Base-by-base conservation (phyloP, 1,140 invertebrate genomes). In the Thalassaphorura encarpata region DNA sequence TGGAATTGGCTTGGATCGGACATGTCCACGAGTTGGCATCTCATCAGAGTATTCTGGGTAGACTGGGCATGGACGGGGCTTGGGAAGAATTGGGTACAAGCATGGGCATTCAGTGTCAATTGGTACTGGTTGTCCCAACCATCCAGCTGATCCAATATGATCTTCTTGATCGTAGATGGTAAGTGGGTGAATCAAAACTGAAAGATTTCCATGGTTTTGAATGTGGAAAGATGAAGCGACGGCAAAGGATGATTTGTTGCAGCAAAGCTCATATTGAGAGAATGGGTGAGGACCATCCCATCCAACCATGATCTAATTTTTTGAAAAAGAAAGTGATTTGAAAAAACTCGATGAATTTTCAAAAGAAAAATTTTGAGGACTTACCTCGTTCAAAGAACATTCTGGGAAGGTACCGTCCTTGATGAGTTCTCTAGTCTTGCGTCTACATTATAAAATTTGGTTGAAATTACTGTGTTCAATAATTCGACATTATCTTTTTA, bases 371-470 rank as follows among this genome's bases (percentile, higher is more conserved):
- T 60, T n/a, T n/a, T n/a, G n/a, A 5, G 60, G 47, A 11, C 62
- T 49, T 51, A 58, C 58, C 13, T 55, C 49, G 18, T 1, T 23
- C 1, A 64, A 49, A 33, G 29, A 52, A 26, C 62, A 54, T 16
- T 40, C 29, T 19, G 61, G 51, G 26, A 64, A n/a, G n/a, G n/a
- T 61, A 5, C 40, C 28, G 4, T 55, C 26, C 49, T 61, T 58
- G 24, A 64, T 61, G 0, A 39, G 39, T 11, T 52, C 45, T 36
- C 62, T 61, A n/a, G n/a, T n/a, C n/a, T n/a, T n/a, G n/a, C n/a
- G 40, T 24, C 11, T 27, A 48, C 18, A 27, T 11, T 11, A 11
- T 5, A 11, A 21, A 39, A 24, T 5, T 23, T n/a, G 13, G 26
- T 48, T 39, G 27, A n/a, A 48, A 33, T 43, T 19, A 15, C 15